Evolutionary conservation across 2,888 invertebrate genomes (phyloP), one percentile per base, ranked within the genome.

Genomic region (Philereme vetulata): DNA sequence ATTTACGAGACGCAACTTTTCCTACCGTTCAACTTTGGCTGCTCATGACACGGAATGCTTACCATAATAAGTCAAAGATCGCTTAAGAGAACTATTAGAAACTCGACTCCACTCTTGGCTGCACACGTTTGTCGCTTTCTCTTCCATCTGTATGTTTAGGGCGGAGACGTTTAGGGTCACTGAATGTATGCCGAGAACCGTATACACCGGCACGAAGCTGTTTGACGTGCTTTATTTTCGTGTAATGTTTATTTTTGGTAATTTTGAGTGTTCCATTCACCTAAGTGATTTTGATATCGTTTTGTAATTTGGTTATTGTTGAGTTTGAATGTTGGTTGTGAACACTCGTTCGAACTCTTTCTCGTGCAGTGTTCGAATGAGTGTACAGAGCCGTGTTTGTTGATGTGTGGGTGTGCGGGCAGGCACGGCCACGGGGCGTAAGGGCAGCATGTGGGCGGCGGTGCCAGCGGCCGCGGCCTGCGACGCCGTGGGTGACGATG

Each of bases 381-480:
- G 51, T 21, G 54, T 32, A 47, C 34, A 50, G n/a, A 4, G 10
- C 5, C 21, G 33, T 46, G 43, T 35, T 4, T 43, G 11, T n/a
- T 40, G 11, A 44, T 47, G 33, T 56, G 60, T 38, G 66, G 43
- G 67, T 55, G 59, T 57, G 64, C 50, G 66, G 65, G 75, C 87
- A 92, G 92, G 92, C 81, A 92, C 92, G 78, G 92, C 92, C 80
- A 90, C 92, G 80, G 92, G 92, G 70, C 92, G 92, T 85, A 92
- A 92, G 86, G 92, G 92, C 87, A 92, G 92, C 86, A 92, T 92
- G 92, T 92, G 92, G 92, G 90, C 91, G 77, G 91, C 90, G 61
- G 91, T 91, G 78, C 91, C 91, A 72, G 87, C 89, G 78, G 86
- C 86, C 64, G 81, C 81, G 65, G 87, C 86, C 51, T 83, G 84